Base-by-base conservation (phyloP, 2,888 invertebrate genomes). In the Drosophila buzzatii region DNA sequence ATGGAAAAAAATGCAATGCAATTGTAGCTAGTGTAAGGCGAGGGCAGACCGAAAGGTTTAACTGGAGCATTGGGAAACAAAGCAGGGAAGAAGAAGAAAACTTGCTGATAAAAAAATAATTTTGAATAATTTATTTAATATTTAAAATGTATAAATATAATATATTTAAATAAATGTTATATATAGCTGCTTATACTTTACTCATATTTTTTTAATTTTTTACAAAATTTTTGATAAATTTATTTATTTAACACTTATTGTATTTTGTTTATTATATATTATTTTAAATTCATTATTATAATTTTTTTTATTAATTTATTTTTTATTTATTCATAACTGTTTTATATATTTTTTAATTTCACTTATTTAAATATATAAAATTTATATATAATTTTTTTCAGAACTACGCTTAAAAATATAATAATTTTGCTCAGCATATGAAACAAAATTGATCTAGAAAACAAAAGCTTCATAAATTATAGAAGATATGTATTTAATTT, bases 11-110 rank as follows among this genome's bases (percentile, higher is more conserved):
- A 27, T 27, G 27, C 27, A 27, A 70, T 64, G 52, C 79, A 70
- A 57, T 70, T 74, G 61, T 58, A 53, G 51, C 66, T 58, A 58
- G 62, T 47, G 55, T 45, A 23, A 18, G 18, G 65, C 82, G 80
- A 88, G 80, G 64, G 88, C 56, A 59, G 39, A 63, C 59, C 67
- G 42, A 73, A 58, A 42, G 75, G 77, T 76, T 79, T 8, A 12
- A 12, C 12, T 6, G 10, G 10, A 10, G 23, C 9, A 37, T 16
- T 9, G 16, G 8, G 16, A 9, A 20, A 10, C 10, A 12, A 7
- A 20, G 10, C 14, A 18, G 12, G 35, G 12, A 35, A 12, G 12
- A 4, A 35, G 35, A 35, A 35, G 4, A 23, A 41, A 41, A 41
- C 7, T n/a, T 41, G 8, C 3, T 41, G n/a, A 41, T 41, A 7